phyloP scores from a whole-genome alignment of 2,797 vertebrate genomes.

The Acropternis orthonyx region DNA sequence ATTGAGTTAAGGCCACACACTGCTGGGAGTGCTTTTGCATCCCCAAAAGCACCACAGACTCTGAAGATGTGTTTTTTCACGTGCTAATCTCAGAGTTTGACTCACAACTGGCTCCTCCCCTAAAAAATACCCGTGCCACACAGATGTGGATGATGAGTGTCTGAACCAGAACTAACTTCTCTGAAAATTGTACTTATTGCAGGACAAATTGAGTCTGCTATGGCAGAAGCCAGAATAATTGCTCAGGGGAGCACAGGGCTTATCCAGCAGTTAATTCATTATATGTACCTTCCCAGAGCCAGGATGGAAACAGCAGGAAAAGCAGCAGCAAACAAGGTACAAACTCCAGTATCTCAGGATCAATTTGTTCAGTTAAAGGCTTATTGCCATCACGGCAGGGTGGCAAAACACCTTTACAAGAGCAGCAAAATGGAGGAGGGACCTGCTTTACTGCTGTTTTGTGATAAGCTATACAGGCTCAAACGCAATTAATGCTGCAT shows the following conservation, averaged over 20 bases:
- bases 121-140: rapidly evolving
- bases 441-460: background rate
- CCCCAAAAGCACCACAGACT: rapidly evolving
- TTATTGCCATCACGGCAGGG: background rate
- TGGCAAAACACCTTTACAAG: slow-evolving; percentile 12
- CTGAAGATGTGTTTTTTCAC: background rate
- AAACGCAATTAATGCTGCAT: rapidly evolving
- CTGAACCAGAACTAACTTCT: slow-evolving; percentile 43
- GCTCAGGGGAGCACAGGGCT: slow-evolving; percentile 21
- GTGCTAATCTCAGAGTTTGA: background rate
- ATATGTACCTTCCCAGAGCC: slow-evolving; percentile 39
- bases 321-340: slow-evolving; percentile 6
- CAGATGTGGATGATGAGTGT: background rate
- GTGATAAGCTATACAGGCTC: background rate
- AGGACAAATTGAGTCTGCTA: slow-evolving; percentile 51
- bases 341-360: background rate
- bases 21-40: background rate
- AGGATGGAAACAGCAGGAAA: slow-evolving; percentile 35
- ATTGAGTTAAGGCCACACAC: background rate
- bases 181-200: slow-evolving; percentile 33
- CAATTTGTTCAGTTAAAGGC: slow-evolving; percentile 43
- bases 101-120: background rate
- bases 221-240: slow-evolving; percentile 55
- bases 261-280: slow-evolving; percentile 64
- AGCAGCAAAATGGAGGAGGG: background rate